Conservation (phyloP, 2,113 vertebrate genomes). For the Paraplagusia blochii region DNA sequence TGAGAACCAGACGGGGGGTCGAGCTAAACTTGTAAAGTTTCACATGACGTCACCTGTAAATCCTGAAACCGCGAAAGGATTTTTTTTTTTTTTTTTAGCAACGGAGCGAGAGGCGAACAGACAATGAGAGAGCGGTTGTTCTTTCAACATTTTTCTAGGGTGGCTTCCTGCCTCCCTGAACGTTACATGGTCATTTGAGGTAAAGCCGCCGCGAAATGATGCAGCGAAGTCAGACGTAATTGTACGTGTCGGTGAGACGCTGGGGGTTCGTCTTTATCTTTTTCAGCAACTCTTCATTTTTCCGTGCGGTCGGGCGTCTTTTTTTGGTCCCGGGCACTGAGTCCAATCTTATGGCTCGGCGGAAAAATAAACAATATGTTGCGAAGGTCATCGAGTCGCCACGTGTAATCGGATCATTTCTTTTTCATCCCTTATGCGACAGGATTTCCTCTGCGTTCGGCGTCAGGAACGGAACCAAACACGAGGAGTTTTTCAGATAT, state of each 20-base stretch:
- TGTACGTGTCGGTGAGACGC: conserved; percentile 42
- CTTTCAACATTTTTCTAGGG: conserved; percentile 44
- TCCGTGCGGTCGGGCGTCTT: conserved; percentile 30
- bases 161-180: conserved; percentile 47
- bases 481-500: background rate
- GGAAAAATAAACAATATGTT: conserved; percentile 36
- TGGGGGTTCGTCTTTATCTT: conserved; percentile 37
- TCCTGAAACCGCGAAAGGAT: conserved; percentile 21
- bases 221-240: conserved; percentile 55
- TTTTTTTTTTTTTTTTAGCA: conserved; percentile 19
- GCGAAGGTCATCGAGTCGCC: conserved; percentile 10
- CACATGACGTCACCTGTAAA: conserved; percentile 53
- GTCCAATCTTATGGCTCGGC: conserved; percentile 5
- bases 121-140: conserved; percentile 57
- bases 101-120: conserved; percentile 40
- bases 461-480: background rate
- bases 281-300: conserved; percentile 18
- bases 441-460: background rate
- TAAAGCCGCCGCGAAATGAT: conserved; percentile 43
- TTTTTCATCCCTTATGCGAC: background rate
- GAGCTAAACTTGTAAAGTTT: conserved; percentile 22
- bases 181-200: conserved; percentile 67
- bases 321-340: conserved; percentile 6
- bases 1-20: conserved; percentile 21
- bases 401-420: conserved; percentile 10